Conservation (phyloP, 2,797 vertebrate genomes). For the Coccyzus lansbergi region DNA sequence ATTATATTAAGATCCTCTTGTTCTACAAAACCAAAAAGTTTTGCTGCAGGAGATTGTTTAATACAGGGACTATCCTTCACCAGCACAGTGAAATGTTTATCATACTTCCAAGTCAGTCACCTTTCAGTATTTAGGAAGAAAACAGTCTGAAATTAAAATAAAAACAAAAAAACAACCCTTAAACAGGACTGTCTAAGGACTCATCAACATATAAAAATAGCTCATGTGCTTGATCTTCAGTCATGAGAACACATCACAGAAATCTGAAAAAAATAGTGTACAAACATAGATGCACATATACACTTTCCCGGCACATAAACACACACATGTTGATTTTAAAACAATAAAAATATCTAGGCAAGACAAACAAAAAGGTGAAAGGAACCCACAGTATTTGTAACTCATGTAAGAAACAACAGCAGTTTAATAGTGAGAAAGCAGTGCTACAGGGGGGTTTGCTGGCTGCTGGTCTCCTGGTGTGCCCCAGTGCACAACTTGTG, state of each 20-base stretch:
- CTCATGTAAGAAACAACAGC: neutral
- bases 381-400: neutral
- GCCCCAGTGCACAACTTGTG: neutral
- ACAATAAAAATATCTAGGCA: neutral
- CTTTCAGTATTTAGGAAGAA: neutral
- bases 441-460: neutral
- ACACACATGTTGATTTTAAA: neutral
- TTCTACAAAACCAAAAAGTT: neutral
- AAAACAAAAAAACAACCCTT: neutral
- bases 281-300: neutral
- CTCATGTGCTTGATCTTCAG: neutral
- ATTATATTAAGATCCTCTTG: slow-evolving; percentile 12
- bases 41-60: neutral
- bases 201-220: slow-evolving; percentile 9
- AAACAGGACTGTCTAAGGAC: neutral
- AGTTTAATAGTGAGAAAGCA: neutral
- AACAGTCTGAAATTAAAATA: neutral
- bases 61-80: neutral
- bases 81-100: neutral
- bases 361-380: neutral
- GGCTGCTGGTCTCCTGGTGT: neutral
- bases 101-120: neutral
- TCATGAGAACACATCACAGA: neutral
- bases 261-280: neutral
- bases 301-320: neutral